phyloP scores from a whole-genome alignment of 2,797 vertebrate species.

The Ctenosaura bakeri region DNA sequence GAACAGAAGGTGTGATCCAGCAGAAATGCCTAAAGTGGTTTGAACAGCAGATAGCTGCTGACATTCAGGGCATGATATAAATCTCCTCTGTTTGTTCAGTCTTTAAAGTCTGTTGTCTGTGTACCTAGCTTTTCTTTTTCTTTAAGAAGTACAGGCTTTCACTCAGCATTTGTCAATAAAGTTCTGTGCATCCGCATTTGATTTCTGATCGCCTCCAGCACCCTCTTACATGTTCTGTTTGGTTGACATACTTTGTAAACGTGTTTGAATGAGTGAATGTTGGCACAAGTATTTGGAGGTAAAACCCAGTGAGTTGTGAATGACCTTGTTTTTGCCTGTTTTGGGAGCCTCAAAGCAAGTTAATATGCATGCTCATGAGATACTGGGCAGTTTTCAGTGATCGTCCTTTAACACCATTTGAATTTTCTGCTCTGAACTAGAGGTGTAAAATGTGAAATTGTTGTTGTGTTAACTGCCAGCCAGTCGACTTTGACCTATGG shows the following conservation, averaged over 20 bases:
- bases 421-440: neutral
- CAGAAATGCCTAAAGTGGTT: constrained; percentile 19
- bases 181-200: neutral
- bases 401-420: neutral
- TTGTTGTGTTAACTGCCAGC: too few relatives aligned
- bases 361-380: neutral
- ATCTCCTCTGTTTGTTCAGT: constrained; percentile 14
- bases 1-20: constrained; percentile 11
- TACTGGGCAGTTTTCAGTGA: neutral
- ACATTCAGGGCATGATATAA: neutral
- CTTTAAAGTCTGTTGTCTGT: constrained; percentile 7
- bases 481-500: too few relatives aligned
- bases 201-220: constrained; percentile 31
- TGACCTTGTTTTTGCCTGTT: neutral
- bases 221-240: constrained; percentile 7
- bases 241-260: neutral
- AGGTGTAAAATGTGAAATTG: neutral
- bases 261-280: neutral
- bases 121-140: neutral
- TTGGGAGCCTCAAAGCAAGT: neutral
- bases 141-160: constrained; percentile 32
- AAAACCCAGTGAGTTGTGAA: neutral
- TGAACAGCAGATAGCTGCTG: neutral
- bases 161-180: constrained; percentile 51
- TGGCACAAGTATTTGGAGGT: neutral